phyloP scores from a whole-genome alignment of 2,113 vertebrate genomes.

The Sakesphorus luctuosus region DNA sequence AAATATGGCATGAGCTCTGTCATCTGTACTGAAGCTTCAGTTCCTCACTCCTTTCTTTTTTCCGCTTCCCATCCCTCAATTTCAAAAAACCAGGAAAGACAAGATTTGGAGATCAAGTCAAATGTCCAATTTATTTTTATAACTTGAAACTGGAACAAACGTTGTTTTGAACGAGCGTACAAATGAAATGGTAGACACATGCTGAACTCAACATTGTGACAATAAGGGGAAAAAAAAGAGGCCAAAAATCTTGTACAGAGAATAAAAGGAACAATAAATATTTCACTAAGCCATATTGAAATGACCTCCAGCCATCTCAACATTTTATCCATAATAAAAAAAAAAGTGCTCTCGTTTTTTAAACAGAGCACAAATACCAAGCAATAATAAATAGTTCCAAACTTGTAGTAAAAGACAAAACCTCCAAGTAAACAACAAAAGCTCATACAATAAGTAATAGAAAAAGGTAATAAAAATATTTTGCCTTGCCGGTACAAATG shows the following conservation, averaged over 20 bases:
- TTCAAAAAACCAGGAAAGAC: slow-evolving; percentile 78
- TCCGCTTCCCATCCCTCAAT: slow-evolving; percentile 19
- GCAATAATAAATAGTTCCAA: slow-evolving; percentile 91
- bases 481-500: slow-evolving; percentile 86
- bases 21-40: background rate
- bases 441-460: slow-evolving; percentile 87
- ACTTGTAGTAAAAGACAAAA: slow-evolving; percentile 88
- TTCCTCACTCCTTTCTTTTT: background rate
- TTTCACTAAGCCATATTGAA: slow-evolving; percentile 86
- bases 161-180: slow-evolving; percentile 87
- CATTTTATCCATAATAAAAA: slow-evolving; percentile 86
- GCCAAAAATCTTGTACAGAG: slow-evolving; percentile 86
- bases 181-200: slow-evolving; percentile 89
- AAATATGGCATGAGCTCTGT: background rate
- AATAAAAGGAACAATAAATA: slow-evolving; percentile 89
- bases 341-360: slow-evolving; percentile 80
- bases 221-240: slow-evolving; percentile 78
- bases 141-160: slow-evolving; percentile 89
- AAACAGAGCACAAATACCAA: slow-evolving; percentile 86
- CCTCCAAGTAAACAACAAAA: slow-evolving; percentile 87
- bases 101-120: slow-evolving; percentile 85
- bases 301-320: slow-evolving; percentile 85
- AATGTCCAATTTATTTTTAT: slow-evolving; percentile 90
- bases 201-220: slow-evolving; percentile 87
- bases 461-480: slow-evolving; percentile 90